phyloP scores from a whole-genome alignment of 2,797 vertebrate genomes.

The Tarsius wallacei region DNA sequence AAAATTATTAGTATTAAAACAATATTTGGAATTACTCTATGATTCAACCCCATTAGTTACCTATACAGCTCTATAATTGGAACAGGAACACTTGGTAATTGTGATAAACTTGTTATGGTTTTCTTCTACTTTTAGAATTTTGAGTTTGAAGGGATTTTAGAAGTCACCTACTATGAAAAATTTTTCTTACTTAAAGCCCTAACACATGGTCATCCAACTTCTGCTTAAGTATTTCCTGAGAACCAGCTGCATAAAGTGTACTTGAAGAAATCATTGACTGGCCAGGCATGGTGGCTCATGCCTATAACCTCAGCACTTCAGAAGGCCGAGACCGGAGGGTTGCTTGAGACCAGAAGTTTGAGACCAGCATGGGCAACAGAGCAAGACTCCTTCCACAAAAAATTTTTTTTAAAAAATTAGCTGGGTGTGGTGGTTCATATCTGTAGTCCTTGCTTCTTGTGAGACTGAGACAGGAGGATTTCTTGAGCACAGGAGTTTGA shows the following conservation, averaged over 20 bases:
- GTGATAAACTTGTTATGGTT: not conserved
- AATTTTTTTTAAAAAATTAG: no score
- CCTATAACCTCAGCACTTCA: no score
- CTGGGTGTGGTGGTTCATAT: no score
- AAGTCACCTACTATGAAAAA: slow-evolving; percentile 26
- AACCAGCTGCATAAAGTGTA: slow-evolving; percentile 24
- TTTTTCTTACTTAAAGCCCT: slow-evolving; percentile 9
- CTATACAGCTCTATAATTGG: slow-evolving; percentile 8
- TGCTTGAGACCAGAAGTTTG: no score
- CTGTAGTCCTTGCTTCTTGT: no score
- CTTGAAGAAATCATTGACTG: not conserved
- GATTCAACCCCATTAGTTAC: slow-evolving; percentile 29
- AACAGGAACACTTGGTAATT: slow-evolving; percentile 43
- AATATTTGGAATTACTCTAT: slow-evolving; percentile 49
- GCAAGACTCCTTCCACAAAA: no score
- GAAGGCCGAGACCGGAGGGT: no score
- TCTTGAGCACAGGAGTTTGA: no score
- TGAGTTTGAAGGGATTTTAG: slow-evolving; percentile 33
- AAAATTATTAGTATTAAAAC: slow-evolving; percentile 43
- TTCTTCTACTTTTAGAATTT: slow-evolving; percentile 63
- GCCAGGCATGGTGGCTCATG: no score
- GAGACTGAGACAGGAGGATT: no score
- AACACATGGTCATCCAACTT: slow-evolving; percentile 13
- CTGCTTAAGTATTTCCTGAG: slow-evolving; percentile 55
- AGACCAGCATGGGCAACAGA: no score